Base-by-base conservation (phyloP, 2,888 invertebrate species). In the Aproaerema taeniolella region DNA sequence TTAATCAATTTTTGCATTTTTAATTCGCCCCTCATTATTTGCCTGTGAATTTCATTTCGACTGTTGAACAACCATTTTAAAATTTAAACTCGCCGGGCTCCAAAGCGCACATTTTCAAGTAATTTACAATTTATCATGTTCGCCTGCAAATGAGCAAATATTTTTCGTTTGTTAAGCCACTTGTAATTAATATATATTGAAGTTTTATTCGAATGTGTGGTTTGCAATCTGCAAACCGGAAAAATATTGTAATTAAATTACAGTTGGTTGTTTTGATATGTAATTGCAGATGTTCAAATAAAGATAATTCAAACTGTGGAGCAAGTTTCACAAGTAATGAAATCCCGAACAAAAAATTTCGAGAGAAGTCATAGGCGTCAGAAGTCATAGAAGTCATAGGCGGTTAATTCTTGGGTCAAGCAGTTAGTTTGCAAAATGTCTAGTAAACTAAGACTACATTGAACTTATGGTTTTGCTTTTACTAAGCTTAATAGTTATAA, bases 1-100 rank as follows among this genome's bases (percentile, higher is more conserved):
- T 86, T 83, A 85, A 85, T 86, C 80, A 83, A 82, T 81, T 83
- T 83, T 76, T 85, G 85, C 79, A 86, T 83, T 83, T 83, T 83
- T 85, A 83, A 86, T 85, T 73, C 67, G 53, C 60, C 71, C 64
- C 82, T 83, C 82, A 83, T 85, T 85, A 85, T 82, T 83, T 78
- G 79, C 66, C 71, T 47, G 76, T 67, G 73, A 78, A 82, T 75
- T 81, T 74, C 71, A 71, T 73, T 77, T 68, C 61, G 69, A 71
- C 64, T 68, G 78, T 72, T 75, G 76, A 66, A 67, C 57, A 61
- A 66, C 65, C 67, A 67, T 76, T 81, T 79, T 71, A 82, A 78
- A 80, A 70, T 80, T 76, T 72, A 79, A 76, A 66, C 67, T 59
- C 57, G 54, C 52, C 25, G 55, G 47, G 59, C 59, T 63, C 58